Evolutionary conservation across 2,113 vertebrate species (phyloP).

Genomic region (Bubo bubo): DNA sequence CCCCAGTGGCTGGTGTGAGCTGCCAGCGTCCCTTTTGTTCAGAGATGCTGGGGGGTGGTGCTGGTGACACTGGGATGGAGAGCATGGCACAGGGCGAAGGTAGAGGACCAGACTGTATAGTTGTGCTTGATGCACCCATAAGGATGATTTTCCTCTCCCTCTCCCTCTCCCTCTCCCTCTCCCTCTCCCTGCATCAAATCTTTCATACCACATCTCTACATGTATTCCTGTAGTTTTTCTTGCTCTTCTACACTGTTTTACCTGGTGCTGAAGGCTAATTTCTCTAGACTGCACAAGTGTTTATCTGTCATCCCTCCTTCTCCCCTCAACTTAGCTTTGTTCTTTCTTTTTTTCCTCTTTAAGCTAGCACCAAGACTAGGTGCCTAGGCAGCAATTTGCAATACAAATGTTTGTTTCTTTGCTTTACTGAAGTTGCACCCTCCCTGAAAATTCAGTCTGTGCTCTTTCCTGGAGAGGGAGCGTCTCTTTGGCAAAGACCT

Average conservation of each 20-base stretch:
- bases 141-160: too few species aligned
- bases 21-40: not conserved
- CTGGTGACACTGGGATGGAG: not conserved
- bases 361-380: not conserved
- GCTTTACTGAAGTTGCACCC: not conserved
- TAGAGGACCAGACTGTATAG: not conserved
- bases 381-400: not conserved
- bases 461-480: not conserved
- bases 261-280: not conserved
- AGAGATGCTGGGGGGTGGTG: not conserved
- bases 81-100: accelerated
- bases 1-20: not conserved
- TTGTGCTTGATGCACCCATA: not conserved
- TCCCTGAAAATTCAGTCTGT: not conserved
- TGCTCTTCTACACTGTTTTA: not conserved
- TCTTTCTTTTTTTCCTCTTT: not conserved
- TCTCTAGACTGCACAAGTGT: not conserved
- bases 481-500: not conserved
- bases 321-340: not conserved
- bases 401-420: not conserved
- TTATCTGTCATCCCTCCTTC: not conserved
- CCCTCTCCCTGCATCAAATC: not conserved
- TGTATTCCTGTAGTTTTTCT: not conserved
- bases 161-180: too few species aligned
- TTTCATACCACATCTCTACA: not conserved